phyloP scores from a whole-genome alignment of 2,888 invertebrate species.

The Lysandra coridon region DNA sequence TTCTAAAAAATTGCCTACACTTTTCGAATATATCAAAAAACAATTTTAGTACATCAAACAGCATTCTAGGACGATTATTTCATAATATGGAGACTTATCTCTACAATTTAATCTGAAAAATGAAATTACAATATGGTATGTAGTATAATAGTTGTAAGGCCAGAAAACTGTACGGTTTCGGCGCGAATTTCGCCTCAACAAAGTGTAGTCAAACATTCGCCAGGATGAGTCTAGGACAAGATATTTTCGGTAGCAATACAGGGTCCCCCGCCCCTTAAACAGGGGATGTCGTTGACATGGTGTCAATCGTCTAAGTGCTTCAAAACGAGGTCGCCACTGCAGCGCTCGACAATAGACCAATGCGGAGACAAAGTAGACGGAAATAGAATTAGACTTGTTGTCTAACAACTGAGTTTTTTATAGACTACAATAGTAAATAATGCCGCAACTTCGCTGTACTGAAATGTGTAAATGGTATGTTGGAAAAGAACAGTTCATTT shows the following conservation, averaged over 20 bases:
- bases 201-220: too few relatives aligned
- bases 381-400: conserved; percentile 4
- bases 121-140: too few relatives aligned
- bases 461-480: neutral
- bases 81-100: too few relatives aligned
- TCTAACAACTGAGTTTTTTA: neutral
- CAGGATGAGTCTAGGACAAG: neutral
- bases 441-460: neutral
- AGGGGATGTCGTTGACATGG: conserved; percentile 15
- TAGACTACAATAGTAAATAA: neutral
- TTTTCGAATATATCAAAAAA: too few relatives aligned
- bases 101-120: too few relatives aligned
- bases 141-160: too few relatives aligned
- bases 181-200: too few relatives aligned
- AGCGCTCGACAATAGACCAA: conserved; percentile 36
- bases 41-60: too few relatives aligned
- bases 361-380: conserved; percentile 29
- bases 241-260: neutral
- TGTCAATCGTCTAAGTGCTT: conserved; percentile 62
- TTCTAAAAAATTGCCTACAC: too few relatives aligned
- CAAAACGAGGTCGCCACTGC: conserved; percentile 50
- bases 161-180: too few relatives aligned
- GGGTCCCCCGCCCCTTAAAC: neutral
- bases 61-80: too few relatives aligned
- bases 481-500: too few relatives aligned